Base-by-base conservation (phyloP, 2,113 vertebrate species). In the Zosterops borbonicus region DNA sequence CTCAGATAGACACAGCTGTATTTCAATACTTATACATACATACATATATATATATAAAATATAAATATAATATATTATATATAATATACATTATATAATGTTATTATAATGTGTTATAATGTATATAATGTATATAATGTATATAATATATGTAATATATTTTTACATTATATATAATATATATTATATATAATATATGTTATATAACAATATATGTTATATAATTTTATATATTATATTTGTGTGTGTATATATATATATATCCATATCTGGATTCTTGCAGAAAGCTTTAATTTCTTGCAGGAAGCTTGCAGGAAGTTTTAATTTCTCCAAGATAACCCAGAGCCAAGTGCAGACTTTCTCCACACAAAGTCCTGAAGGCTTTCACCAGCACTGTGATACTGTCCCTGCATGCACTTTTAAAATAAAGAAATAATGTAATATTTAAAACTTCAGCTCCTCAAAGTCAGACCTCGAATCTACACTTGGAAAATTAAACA, bases 1-100 rank as follows among this genome's bases (percentile, higher is more conserved):
- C 17, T 46, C 3, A 29, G 19, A 8, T 0, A 63, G 59, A 39
- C 21, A 64, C 15, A 23, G 22, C 21, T 5, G 0, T 2, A 17
- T 53, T 47, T 14, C 53, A 53, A 24, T 12, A 23, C 39, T n/a
- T 5, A 14, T 5, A 39, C 37, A 39, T 39, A 39, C 37, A 39
- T 39, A 39, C 37, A 39, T 39, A 39, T 12, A 39, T 39, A 39
- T 39, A 39, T 39, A 39, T 39, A 39, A 39, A 37, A 37, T 37
- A 9, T 37, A 37, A 37, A 37, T 37, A 37, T 37, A 37, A 37
- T 37, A 37, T 37, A 37, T 39, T 39, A 39, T 39, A 39, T 39
- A 39, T 11, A 39, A 39, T 39, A 39, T 39, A 39, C 11, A 39
- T 39, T 39, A 39, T 39, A 39, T 39, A 39, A 39, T 39, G 11